A percentile compares a stretch with the other conserved stretches of the same genome.
These are phyloP conservation scores for Trochalopteron elliotii DNA, from an alignment of 2,113 vertebrate species.

Conservation along the genomic window DNA sequence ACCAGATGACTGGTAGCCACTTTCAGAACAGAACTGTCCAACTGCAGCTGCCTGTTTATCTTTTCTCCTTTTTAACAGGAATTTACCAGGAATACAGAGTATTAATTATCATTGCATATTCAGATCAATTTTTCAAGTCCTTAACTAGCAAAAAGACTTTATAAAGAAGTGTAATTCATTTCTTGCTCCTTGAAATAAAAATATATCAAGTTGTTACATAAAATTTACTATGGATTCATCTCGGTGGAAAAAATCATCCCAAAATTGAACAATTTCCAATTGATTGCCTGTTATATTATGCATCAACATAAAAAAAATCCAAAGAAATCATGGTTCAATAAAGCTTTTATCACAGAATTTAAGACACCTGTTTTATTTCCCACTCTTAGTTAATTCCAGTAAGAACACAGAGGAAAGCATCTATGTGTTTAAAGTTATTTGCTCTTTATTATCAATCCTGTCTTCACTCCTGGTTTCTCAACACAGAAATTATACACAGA, in stretches of 20 bases:
- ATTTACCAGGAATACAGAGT: neutral
- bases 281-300: accelerated
- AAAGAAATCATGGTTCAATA: neutral
- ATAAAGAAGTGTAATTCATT: neutral
- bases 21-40: neutral
- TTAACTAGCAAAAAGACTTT: neutral
- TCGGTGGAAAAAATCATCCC: neutral
- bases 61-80: neutral
- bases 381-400: neutral
- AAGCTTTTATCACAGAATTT: neutral
- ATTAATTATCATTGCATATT: neutral
- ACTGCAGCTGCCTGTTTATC: neutral
- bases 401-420: neutral
- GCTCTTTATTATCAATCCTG: neutral
- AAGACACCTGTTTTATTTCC: neutral
- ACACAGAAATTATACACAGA: neutral
- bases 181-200: neutral
- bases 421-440: neutral
- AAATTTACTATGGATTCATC: neutral
- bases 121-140: neutral
- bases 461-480: neutral
- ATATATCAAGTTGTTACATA: neutral
- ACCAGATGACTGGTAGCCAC: neutral
- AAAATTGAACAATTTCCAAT: neutral
- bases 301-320: neutral